Evolutionary conservation across 2,113 vertebrate species (phyloP).

Genomic region (Notechis scutatus): DNA sequence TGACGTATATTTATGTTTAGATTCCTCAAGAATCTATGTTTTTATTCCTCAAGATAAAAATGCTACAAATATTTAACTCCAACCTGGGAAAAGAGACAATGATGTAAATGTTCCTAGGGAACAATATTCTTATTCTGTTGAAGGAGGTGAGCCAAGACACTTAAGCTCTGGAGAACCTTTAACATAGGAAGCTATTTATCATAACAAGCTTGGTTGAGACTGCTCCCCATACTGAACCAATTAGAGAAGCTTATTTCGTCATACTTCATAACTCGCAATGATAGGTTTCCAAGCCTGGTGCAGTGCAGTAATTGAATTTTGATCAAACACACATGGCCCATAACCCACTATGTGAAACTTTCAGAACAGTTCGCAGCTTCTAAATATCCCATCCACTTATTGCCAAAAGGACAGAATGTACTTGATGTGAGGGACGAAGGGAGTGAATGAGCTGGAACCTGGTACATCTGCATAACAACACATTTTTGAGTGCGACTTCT

Average conservation of each 20-base stretch:
- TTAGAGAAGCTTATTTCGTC: constrained; percentile 86
- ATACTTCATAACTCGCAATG: constrained; percentile 86
- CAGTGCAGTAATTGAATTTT: constrained; percentile 89
- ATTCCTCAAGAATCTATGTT: constrained; percentile 51
- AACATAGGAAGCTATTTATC: constrained; percentile 90
- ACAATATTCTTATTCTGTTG: constrained; percentile 71
- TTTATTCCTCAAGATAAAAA: too few relatives aligned
- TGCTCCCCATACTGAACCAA: constrained; percentile 88
- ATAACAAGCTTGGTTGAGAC: constrained; percentile 85
- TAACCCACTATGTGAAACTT: constrained; percentile 83
- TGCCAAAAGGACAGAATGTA: constrained; percentile 89
- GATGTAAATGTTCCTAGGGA: constrained; percentile 75
- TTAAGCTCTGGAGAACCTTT: constrained; percentile 85
- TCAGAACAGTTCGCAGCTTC: constrained; percentile 82
- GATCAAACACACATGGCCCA: constrained; percentile 92
- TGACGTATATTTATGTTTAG: constrained; percentile 37
- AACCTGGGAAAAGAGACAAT: constrained; percentile 66
- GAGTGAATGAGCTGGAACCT: constrained; percentile 69
- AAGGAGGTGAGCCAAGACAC: constrained; percentile 79
- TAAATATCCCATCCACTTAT: constrained; percentile 82
- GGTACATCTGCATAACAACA: constrained; percentile 83
- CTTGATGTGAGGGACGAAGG: constrained; percentile 69
- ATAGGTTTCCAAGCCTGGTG: constrained; percentile 83
- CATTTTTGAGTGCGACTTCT: constrained; percentile 71
- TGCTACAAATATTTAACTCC: constrained; percentile 62